Percentiles rank a stretch among this genome's conserved stretches.
These are phyloP conservation scores for Thunnus albacares DNA, from an alignment of 2,797 vertebrate genomes.

Conservation along the genomic window DNA sequence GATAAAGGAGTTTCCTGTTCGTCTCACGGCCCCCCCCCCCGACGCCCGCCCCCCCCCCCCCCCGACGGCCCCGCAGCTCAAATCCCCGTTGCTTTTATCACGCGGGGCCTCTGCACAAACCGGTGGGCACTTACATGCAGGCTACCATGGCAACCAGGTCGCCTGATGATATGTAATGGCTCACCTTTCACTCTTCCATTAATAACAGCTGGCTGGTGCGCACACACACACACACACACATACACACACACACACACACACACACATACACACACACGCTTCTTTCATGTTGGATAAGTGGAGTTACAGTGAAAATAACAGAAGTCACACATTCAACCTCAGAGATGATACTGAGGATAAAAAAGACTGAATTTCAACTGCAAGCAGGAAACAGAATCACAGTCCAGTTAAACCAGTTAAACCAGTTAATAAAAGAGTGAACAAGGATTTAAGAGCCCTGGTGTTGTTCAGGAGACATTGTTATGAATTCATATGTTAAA, in stretches of 20 bases:
- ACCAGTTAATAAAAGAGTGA: too few species aligned
- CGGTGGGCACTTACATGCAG: background rate
- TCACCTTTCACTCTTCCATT: slow-evolving; percentile 45
- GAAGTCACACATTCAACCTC: slow-evolving; percentile 5
- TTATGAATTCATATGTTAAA: too few species aligned
- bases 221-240: background rate
- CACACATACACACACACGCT: background rate
- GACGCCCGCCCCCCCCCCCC: too few species aligned
- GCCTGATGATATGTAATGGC: slow-evolving; percentile 22
- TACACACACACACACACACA: slow-evolving; percentile 12
- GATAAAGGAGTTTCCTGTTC: slow-evolving; percentile 16
- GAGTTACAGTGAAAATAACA: slow-evolving; percentile 5
- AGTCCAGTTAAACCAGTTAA: too few species aligned
- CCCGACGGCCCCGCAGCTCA: background rate
- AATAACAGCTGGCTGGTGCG: slow-evolving; percentile 26
- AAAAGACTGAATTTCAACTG: too few species aligned
- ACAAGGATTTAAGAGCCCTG: too few species aligned
- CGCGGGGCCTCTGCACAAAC: background rate
- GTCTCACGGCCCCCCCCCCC: background rate
- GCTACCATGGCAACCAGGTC: slow-evolving; percentile 49
- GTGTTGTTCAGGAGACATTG: too few species aligned
- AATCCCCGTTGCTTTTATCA: slow-evolving; percentile 42
- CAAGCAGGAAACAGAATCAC: too few species aligned
- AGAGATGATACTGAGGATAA: background rate
- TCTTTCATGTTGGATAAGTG: background rate